Percentiles rank a stretch among this genome's conserved stretches.
These are phyloP conservation scores for Euwallacea fornicatus DNA, from an alignment of 1,140 invertebrate genomes.

Conservation along the genomic window DNA sequence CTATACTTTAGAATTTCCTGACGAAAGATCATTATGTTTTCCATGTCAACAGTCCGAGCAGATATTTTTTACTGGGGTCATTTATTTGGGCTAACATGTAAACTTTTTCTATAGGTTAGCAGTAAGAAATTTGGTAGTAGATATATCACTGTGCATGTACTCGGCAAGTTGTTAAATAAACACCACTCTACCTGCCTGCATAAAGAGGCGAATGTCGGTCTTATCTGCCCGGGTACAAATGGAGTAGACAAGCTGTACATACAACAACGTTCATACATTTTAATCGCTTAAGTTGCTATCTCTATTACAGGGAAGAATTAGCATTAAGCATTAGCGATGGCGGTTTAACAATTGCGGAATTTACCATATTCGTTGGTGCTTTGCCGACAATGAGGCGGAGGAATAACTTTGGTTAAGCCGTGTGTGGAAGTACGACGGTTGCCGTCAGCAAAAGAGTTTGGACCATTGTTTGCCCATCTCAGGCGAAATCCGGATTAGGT, in stretches of 20 bases:
- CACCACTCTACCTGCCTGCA: background rate
- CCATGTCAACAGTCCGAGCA: conserved; percentile 31
- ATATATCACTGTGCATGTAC: no score
- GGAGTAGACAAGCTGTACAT: conserved; percentile 25
- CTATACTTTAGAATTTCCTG: conserved; percentile 32
- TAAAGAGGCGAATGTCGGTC: background rate
- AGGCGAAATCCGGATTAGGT: conserved; percentile 12
- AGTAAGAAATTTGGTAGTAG: background rate
- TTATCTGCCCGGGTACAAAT: conserved; percentile 22
- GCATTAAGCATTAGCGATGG: conserved; percentile 30
- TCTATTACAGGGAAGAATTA: conserved; percentile 30
- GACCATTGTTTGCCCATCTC: conserved; percentile 20
- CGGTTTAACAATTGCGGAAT: conserved; percentile 29
- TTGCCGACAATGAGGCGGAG: conserved; percentile 21
- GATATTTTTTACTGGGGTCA: conserved; percentile 35
- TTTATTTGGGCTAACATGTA: conserved; percentile 32
- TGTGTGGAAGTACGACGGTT: conserved; percentile 15
- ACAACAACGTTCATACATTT: conserved; percentile 29
- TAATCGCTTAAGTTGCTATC: conserved; percentile 29
- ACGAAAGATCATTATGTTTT: conserved; percentile 37
- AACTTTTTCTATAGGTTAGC: conserved; percentile 5
- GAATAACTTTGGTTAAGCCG: conserved; percentile 28
- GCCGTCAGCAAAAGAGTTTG: conserved; percentile 3
- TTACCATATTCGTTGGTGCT: conserved; percentile 31
- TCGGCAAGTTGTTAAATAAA: background rate